phyloP scores from a whole-genome alignment of 2,797 vertebrate genomes.

The Fratercula arctica region DNA sequence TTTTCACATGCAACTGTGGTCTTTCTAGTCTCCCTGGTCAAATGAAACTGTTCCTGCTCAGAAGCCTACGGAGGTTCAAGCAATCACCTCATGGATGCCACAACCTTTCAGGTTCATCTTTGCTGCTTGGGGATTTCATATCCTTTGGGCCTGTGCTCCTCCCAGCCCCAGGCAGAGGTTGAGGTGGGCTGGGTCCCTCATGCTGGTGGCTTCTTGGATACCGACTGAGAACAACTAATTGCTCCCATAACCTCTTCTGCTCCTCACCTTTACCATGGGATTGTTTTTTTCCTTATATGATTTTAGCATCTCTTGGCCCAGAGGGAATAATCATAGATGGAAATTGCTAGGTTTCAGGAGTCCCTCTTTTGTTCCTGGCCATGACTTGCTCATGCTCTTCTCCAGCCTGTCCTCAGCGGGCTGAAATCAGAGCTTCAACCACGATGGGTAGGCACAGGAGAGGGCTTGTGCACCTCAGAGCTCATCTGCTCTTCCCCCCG shows the following conservation, averaged over 20 bases:
- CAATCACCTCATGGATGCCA: background rate
- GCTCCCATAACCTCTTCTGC: background rate
- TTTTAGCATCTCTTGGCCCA: background rate
- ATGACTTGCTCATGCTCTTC: background rate
- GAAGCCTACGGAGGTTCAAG: background rate
- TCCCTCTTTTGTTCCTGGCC: background rate
- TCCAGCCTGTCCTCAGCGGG: background rate
- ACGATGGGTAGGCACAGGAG: background rate
- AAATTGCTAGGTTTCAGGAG: background rate
- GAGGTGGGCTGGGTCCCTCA: background rate
- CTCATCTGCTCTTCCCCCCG: background rate
- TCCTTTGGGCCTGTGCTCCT: background rate
- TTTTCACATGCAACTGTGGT: background rate
- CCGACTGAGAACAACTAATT: background rate
- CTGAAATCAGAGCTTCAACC: background rate
- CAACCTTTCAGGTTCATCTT: background rate
- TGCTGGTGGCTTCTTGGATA: background rate
- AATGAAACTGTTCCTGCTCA: background rate
- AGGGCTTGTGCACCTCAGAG: background rate
- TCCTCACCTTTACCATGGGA: background rate
- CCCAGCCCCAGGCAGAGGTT: background rate
- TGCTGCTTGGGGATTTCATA: background rate
- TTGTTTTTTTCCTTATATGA: background rate
- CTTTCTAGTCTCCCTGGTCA: background rate
- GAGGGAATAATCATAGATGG: background rate